A percentile compares a stretch with the other conserved stretches of the same genome.
Evolutionary conservation across 2,888 invertebrate genomes (phyloP).

Genomic region (Spilarctia lutea): DNA sequence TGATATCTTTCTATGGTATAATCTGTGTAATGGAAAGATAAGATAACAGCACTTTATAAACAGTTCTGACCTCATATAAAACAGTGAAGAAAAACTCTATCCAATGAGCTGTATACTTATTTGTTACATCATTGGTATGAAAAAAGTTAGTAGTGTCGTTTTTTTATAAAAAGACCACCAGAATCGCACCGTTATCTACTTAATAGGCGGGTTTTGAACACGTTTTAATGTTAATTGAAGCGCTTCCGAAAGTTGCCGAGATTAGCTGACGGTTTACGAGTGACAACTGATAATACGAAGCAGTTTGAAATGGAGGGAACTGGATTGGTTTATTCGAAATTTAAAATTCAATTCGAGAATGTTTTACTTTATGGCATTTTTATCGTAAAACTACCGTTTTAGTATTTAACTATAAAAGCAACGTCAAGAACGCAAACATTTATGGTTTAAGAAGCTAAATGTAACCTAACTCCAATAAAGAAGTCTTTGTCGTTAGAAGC

Average conservation of each 20-base stretch:
- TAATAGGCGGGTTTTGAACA: constrained; percentile 78
- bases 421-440: neutral
- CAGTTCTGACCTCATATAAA: constrained; percentile 1
- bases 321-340: constrained; percentile 19
- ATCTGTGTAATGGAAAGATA: neutral
- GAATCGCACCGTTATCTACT: constrained; percentile 76
- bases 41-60: constrained; percentile 4
- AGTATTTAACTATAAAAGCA: neutral
- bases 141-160: neutral
- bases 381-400: neutral
- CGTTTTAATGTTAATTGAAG: constrained; percentile 81
- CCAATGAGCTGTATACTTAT: neutral
- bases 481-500: no score
- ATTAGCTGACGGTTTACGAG: constrained; percentile 76
- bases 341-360: constrained; percentile 9
- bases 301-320: neutral
- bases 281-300: constrained; percentile 41
- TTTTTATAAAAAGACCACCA: constrained; percentile 67
- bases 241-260: constrained; percentile 62
- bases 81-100: neutral
- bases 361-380: neutral
- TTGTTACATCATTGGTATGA: neutral
- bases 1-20: neutral
- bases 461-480: neutral
- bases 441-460: neutral